phyloP scores from a whole-genome alignment of 2,113 vertebrate species.

The Limanda limanda region DNA sequence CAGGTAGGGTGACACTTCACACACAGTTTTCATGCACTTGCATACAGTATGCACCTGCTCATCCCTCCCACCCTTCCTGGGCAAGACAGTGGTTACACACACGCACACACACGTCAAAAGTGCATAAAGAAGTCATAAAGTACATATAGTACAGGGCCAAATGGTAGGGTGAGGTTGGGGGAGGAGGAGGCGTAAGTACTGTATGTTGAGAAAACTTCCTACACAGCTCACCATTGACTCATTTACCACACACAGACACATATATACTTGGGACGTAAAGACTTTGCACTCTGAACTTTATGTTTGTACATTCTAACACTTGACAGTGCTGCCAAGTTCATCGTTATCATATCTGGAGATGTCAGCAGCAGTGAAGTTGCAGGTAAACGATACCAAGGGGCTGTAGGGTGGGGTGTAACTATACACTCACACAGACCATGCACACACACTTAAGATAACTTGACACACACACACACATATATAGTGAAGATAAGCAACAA shows the following conservation, averaged over 20 bases:
- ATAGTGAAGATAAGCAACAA: constrained; percentile 81
- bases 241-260: neutral
- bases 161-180: constrained; percentile 21
- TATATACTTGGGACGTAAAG: neutral
- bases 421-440: constrained; percentile 14
- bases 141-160: constrained; percentile 47
- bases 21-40: constrained; percentile 3
- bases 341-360: neutral
- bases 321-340: neutral
- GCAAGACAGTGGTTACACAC: constrained; percentile 10
- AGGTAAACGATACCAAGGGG: constrained; percentile 1
- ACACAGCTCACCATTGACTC: constrained; percentile 23
- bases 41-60: neutral
- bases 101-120: constrained; percentile 20
- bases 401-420: neutral
- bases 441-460: constrained; percentile 30
- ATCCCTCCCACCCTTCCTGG: neutral
- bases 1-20: neutral
- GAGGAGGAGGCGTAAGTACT: constrained; percentile 1
- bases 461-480: constrained; percentile 45
- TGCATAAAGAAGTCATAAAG: constrained; percentile 13
- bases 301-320: neutral
- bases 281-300: neutral
- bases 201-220: constrained; percentile 25
- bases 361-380: neutral